Evolutionary conservation across 2,888 invertebrate species (phyloP), one percentile per base, ranked within the genome.

Genomic region (Leptopilina myrica): DNA sequence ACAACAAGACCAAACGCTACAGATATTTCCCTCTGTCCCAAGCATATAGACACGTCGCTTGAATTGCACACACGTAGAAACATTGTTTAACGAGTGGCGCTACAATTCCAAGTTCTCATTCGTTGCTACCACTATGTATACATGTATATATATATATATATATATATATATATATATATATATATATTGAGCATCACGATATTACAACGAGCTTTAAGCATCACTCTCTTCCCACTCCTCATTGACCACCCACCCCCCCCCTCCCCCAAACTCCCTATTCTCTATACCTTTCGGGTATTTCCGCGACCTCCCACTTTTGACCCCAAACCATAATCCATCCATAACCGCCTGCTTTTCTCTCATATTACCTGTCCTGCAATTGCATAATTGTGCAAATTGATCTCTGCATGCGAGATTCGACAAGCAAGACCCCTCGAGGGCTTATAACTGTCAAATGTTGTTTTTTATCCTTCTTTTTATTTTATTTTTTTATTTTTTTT

Each of bases 1-100:
- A 84, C 85, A 85, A 83, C 84, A 80, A 80, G 78, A 26, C 56
- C 53, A 11, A 73, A 56, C 33, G 73, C 73, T 73, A 64, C 40
- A 46, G 76, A 46, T 76, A 76, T 76, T 62, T 76, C 64, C 76
- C 76, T 46, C 43, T 62, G 33, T 26, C 14, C 73, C 33, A 26
- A 73, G 73, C 73, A 73, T 73, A 73, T 73, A 73, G 56, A 73
- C 53, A 76, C 62, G 49, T 64, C 20, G 62, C 62, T 76, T 46
- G 62, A 76, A 62, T 62, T 46, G 64, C 62, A 64, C 62, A 76
- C 76, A 64, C 64, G 46, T 64, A 62, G 76, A 76, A 64, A 76
- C 76, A 64, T 62, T 76, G 76, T 76, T 76, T 76, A 76, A 76
- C 62, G 43, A 46, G 46, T 62, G 14, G 62, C 64, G 75, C 15